A percentile compares a stretch with the other conserved stretches of the same genome.
Evolutionary conservation across 2,888 invertebrate genomes (phyloP).

Genomic region (Drosophila koepferae): DNA sequence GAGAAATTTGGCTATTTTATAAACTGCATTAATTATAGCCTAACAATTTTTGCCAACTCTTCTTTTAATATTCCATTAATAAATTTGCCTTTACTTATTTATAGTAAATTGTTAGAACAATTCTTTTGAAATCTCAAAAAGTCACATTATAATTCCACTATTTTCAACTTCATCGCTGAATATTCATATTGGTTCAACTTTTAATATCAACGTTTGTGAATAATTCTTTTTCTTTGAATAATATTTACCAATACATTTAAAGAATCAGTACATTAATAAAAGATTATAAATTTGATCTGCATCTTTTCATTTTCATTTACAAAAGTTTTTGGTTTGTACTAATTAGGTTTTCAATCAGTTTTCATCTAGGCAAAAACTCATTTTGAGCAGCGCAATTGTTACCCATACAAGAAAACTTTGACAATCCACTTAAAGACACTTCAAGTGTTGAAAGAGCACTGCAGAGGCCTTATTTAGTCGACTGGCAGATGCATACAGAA

Average conservation of each 20-base stretch:
- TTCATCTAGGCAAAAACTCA: not conserved
- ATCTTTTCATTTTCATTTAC: not conserved
- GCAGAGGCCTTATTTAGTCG: constrained; percentile 44
- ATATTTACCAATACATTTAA: not conserved
- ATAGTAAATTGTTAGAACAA: too few relatives aligned
- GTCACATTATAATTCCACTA: too few relatives aligned
- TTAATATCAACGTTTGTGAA: too few relatives aligned
- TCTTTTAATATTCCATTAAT: too few relatives aligned
- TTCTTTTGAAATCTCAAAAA: too few relatives aligned
- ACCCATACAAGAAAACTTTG: not conserved
- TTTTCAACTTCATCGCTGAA: too few relatives aligned
- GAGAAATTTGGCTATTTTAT: too few relatives aligned
- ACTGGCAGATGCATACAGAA: constrained; percentile 45
- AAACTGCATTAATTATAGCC: too few relatives aligned
- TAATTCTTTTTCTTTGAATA: not conserved
- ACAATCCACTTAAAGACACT: constrained; percentile 46
- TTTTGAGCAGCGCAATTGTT: constrained; percentile 13
- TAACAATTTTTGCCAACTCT: too few relatives aligned
- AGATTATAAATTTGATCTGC: not conserved
- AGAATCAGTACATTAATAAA: not conserved
- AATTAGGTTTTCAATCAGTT: constrained; percentile 23
- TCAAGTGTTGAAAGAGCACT: constrained; percentile 72
- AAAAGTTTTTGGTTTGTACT: not conserved
- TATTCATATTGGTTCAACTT: not conserved
- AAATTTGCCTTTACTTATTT: too few relatives aligned